Conservation (phyloP, 2,797 vertebrate genomes). For the Caiman crocodilus region DNA sequence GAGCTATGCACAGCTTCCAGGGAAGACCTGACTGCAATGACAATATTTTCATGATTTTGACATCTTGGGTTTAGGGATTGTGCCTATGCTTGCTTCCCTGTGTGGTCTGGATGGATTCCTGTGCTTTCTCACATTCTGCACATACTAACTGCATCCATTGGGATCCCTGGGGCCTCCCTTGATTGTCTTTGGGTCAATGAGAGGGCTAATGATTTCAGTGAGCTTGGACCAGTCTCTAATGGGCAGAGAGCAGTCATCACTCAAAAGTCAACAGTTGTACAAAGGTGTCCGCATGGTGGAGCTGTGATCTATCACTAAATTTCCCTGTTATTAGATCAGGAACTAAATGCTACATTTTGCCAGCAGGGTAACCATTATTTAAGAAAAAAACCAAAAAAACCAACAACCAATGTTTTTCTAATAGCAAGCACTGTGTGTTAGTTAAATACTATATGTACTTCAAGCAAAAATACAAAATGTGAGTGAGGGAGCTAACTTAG, state of each 20-base stretch:
- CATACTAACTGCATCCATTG: background rate
- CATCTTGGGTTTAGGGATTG: no score
- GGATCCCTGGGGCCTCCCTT: rapidly evolving
- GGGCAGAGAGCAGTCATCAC: background rate
- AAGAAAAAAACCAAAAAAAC: background rate
- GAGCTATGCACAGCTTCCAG: background rate
- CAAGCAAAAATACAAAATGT: no score
- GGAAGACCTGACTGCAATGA: rapidly evolving
- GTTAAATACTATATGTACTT: no score
- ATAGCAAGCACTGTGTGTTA: no score
- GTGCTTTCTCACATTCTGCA: rapidly evolving
- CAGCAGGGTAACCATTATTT: rapidly evolving
- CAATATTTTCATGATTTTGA: no score
- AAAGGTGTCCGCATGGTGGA: slow-evolving; percentile 43
- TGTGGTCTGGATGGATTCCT: rapidly evolving
- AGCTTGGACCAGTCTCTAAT: rapidly evolving
- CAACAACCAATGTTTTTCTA: background rate
- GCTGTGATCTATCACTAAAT: background rate
- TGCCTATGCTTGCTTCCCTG: background rate
- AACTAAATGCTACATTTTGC: background rate
- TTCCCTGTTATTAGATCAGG: background rate
- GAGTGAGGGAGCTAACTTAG: no score
- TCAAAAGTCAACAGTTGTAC: background rate
- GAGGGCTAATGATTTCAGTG: rapidly evolving
- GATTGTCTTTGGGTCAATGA: rapidly evolving